Conservation (phyloP, 2,888 invertebrate species). For the Smittia aterrima region DNA sequence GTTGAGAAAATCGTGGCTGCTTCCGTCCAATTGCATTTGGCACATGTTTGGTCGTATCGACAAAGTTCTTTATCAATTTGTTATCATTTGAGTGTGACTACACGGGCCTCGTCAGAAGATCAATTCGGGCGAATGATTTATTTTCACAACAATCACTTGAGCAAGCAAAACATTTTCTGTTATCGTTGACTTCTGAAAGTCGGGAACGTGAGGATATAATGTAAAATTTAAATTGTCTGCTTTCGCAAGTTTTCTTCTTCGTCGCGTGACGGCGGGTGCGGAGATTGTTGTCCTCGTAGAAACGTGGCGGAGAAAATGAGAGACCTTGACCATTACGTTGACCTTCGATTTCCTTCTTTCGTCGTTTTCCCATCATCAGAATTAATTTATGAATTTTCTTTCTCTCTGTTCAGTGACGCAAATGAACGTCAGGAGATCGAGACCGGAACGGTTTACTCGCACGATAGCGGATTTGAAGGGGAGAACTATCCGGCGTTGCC, state of each 20-base stretch:
- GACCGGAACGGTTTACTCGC: not conserved
- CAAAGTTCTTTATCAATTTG: not conserved
- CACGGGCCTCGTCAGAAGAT: not conserved
- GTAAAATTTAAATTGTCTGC: too few species aligned
- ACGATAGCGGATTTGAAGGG: constrained; percentile 59
- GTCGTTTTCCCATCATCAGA: not conserved
- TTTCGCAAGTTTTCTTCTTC: too few species aligned
- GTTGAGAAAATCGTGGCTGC: not conserved
- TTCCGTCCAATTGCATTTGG: not conserved
- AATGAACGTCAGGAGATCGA: not conserved
- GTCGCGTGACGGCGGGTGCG: too few species aligned
- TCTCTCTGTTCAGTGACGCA: not conserved
- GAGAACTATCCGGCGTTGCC: constrained; percentile 58
- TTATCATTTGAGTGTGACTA: not conserved
- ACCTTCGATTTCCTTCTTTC: not conserved
- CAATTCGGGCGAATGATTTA: not conserved
- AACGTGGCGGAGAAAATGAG: not conserved
- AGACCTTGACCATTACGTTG: not conserved
- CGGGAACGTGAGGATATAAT: not conserved
- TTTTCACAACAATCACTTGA: not conserved
- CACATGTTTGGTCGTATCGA: not conserved
- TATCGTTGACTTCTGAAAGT: not conserved
- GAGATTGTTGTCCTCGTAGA: not conserved
- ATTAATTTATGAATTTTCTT: not conserved
- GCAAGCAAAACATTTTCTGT: not conserved